Evolutionary conservation across 2,888 invertebrate species (phyloP).

Genomic region (Helobdella robusta): DNA sequence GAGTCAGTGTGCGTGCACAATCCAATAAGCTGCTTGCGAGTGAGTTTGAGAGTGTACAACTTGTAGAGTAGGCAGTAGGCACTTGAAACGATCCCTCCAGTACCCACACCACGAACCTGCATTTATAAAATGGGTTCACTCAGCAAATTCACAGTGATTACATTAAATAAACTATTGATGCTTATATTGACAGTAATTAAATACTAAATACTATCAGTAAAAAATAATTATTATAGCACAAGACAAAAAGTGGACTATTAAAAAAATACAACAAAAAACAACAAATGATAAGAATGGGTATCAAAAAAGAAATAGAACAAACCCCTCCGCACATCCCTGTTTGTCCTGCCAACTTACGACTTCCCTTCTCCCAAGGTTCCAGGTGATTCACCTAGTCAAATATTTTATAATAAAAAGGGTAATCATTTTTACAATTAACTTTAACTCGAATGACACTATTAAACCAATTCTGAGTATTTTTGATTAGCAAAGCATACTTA

Average conservation of each 20-base stretch:
- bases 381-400: conserved; percentile 74
- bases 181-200: background rate
- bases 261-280: too few species aligned
- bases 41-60: conserved; percentile 84
- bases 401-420: too few species aligned
- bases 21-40: conserved; percentile 93
- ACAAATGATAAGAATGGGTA: too few species aligned
- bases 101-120: conserved; percentile 92
- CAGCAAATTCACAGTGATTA: too few species aligned
- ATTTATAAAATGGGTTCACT: too few species aligned
- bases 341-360: conserved; percentile 89
- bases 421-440: background rate
- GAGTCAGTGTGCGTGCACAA: conserved; percentile 90
- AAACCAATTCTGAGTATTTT: too few species aligned
- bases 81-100: conserved; percentile 98
- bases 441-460: background rate
- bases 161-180: too few species aligned
- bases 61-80: conserved; percentile 98
- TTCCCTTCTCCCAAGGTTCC: conserved; percentile 98
- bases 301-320: conserved; percentile 52
- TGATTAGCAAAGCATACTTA: too few species aligned
- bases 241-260: background rate
- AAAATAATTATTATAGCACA: background rate
- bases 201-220: background rate
- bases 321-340: conserved; percentile 99